These are phyloP conservation scores for Vulpes lagopus DNA, from an alignment of 2,113 vertebrate species.

Conservation along the genomic window DNA sequence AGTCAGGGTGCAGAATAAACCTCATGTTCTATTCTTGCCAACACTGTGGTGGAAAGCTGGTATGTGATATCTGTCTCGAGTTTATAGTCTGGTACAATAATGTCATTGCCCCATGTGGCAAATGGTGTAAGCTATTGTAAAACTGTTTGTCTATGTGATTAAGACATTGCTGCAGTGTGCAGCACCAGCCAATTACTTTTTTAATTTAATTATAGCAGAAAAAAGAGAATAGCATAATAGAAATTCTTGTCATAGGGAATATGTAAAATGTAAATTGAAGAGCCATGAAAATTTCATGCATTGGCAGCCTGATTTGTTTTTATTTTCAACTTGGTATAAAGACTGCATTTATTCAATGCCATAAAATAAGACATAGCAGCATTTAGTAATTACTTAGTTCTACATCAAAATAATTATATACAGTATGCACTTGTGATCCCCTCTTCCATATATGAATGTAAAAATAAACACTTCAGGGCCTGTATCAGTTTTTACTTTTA, in stretches of 20 bases:
- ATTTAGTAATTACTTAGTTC: slow-evolving; percentile 92
- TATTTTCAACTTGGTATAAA: slow-evolving; percentile 91
- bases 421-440: slow-evolving; percentile 87
- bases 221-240: slow-evolving; percentile 91
- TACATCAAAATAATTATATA: slow-evolving; percentile 92
- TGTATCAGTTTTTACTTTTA: slow-evolving; percentile 91
- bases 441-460: slow-evolving; percentile 86
- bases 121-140: slow-evolving; percentile 92
- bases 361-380: slow-evolving; percentile 90
- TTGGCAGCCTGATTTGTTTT: slow-evolving; percentile 91
- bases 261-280: slow-evolving; percentile 92
- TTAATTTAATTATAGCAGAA: slow-evolving; percentile 92
- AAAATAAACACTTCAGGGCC: slow-evolving; percentile 90
- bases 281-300: slow-evolving; percentile 92
- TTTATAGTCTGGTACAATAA: slow-evolving; percentile 90
- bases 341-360: slow-evolving; percentile 87
- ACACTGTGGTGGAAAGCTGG: slow-evolving; percentile 83
- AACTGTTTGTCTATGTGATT: slow-evolving; percentile 93
- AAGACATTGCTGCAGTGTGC: slow-evolving; percentile 91
- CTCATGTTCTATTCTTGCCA: slow-evolving; percentile 82
- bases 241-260: slow-evolving; percentile 92
- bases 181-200: slow-evolving; percentile 92
- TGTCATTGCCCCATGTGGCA: slow-evolving; percentile 91
- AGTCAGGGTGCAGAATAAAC: not conserved
- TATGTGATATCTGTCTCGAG: slow-evolving; percentile 88